phyloP scores from a whole-genome alignment of 2,888 invertebrate genomes.

The Cerastis leucographa region DNA sequence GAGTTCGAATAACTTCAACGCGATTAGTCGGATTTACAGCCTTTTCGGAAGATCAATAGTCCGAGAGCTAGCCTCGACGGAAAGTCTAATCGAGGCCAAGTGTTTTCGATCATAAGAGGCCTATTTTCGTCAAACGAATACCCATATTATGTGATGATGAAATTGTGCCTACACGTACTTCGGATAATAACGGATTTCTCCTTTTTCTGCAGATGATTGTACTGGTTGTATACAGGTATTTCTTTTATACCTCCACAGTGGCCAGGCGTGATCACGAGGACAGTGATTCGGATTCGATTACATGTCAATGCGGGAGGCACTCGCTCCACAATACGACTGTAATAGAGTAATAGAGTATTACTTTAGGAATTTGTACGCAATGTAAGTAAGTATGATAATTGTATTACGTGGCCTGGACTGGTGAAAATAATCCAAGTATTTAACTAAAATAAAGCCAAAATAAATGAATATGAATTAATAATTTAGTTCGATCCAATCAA shows the following conservation, averaged over 20 bases:
- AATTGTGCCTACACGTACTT: conserved; percentile 1
- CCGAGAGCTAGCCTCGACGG: neutral
- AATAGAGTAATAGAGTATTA: conserved; percentile 72
- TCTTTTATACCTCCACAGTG: conserved; percentile 30
- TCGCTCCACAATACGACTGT: conserved; percentile 66
- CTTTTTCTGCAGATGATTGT: conserved; percentile 28
- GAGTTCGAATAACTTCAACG: neutral
- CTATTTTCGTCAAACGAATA: neutral
- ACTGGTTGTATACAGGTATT: conserved; percentile 29
- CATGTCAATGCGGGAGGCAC: conserved; percentile 52
- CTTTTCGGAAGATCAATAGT: neutral
- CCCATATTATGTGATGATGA: neutral
- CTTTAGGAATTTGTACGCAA: conserved; percentile 54
- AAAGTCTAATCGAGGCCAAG: neutral
- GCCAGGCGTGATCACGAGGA: conserved; percentile 43
- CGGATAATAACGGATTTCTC: conserved; percentile 37
- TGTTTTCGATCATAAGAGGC: neutral
- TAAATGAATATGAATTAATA: too few relatives aligned
- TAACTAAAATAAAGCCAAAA: too few relatives aligned
- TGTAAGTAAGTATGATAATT: conserved; percentile 56
- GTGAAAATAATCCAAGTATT: neutral
- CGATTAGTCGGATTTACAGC: neutral
- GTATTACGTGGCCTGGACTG: conserved; percentile 48
- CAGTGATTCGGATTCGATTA: conserved; percentile 56
- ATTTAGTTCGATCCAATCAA: too few relatives aligned